These are phyloP conservation scores for Bibio marci DNA, from an alignment of 2,888 invertebrate genomes.

Conservation along the genomic window DNA sequence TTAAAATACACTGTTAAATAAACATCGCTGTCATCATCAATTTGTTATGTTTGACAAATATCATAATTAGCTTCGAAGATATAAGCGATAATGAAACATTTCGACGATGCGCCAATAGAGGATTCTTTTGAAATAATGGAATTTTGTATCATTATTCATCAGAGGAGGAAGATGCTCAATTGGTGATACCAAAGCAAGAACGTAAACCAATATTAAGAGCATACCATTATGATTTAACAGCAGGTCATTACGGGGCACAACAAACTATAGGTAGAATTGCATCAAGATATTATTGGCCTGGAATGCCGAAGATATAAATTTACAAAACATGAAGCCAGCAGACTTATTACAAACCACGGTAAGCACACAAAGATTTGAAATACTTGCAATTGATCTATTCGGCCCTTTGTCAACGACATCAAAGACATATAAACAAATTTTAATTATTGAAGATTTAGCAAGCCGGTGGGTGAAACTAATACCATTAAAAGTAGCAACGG, in stretches of 20 bases:
- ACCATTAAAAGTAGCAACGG: slow-evolving; percentile 11
- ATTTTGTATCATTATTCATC: slow-evolving; percentile 1
- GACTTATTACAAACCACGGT: slow-evolving; percentile 18
- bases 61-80: slow-evolving; percentile 10
- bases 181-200: slow-evolving; percentile 9
- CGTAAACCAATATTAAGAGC: slow-evolving; percentile 6
- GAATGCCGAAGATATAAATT: slow-evolving; percentile 18
- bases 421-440: slow-evolving; percentile 13
- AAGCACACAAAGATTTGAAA: slow-evolving; percentile 10
- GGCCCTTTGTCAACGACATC: slow-evolving; percentile 11
- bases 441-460: slow-evolving; percentile 13
- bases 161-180: slow-evolving; percentile 2
- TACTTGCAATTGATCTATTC: slow-evolving; percentile 18
- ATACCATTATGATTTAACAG: slow-evolving; percentile 10
- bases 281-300: slow-evolving; percentile 13
- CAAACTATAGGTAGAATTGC: slow-evolving; percentile 11
- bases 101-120: background rate
- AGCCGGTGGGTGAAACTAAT: slow-evolving; percentile 15
- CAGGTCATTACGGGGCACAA: slow-evolving; percentile 15
- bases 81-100: background rate
- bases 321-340: slow-evolving; percentile 17
- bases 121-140: background rate
- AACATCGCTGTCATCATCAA: too few species aligned
- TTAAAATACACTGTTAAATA: too few species aligned
- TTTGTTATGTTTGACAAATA: slow-evolving; percentile 10